Conservation (phyloP, 2,888 invertebrate genomes). For the Seira musarum region DNA sequence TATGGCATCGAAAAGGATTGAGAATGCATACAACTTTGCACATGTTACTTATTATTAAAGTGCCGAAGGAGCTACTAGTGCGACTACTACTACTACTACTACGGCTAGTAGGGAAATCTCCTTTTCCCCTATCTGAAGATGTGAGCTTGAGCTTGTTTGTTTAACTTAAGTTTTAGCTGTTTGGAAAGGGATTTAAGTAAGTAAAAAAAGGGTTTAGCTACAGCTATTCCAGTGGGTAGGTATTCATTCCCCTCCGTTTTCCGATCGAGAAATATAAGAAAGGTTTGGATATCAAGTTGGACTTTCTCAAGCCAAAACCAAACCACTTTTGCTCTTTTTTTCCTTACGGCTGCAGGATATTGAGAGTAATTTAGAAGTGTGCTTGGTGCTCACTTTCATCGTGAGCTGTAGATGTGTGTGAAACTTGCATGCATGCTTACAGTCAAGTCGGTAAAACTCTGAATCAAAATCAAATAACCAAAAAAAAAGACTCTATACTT, state of each 20-base stretch:
- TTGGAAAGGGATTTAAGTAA: neutral
- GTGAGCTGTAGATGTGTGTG: too few species aligned
- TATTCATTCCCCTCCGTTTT: too few species aligned
- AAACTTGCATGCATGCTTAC: too few species aligned
- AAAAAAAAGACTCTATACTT: too few species aligned
- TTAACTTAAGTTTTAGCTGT: constrained; percentile 11
- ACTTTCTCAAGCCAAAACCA: neutral
- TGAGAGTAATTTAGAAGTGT: constrained; percentile 8
- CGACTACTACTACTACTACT: too few species aligned
- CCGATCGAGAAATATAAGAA: neutral
- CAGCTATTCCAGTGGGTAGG: too few species aligned
- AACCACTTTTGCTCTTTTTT: constrained; percentile 1
- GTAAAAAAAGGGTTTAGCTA: too few species aligned
- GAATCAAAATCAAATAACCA: too few species aligned
- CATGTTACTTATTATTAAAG: constrained; percentile 5
- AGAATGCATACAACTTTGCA: neutral
- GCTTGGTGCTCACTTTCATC: neutral
- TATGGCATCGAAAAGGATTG: neutral
- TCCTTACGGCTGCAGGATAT: neutral
- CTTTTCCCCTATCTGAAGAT: too few species aligned
- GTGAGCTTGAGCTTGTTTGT: constrained; percentile 9
- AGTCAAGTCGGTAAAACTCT: too few species aligned
- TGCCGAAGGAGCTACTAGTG: too few species aligned
- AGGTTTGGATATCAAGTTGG: neutral
- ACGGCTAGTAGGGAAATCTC: too few species aligned